These are phyloP conservation scores for Melanargia galathea DNA, from an alignment of 2,888 invertebrate species.

Conservation along the genomic window DNA sequence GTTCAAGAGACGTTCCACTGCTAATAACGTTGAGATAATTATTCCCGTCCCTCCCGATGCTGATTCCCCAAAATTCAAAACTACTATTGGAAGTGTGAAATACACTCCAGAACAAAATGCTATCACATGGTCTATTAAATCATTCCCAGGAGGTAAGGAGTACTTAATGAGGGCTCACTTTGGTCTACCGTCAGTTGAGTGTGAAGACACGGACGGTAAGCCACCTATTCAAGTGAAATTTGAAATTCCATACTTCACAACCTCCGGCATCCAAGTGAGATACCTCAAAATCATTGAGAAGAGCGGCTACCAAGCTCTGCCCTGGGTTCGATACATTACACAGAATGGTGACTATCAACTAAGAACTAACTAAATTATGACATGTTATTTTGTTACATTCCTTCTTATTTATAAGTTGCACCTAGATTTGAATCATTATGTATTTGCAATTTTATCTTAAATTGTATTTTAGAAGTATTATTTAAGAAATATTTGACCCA, in stretches of 20 bases:
- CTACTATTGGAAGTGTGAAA: slow-evolving; percentile 97
- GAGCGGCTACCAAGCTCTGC: slow-evolving; percentile 98
- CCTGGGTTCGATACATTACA: slow-evolving; percentile 99
- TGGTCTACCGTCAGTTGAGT: slow-evolving; percentile 96
- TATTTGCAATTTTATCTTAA: slow-evolving; percentile 60
- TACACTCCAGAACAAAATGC: slow-evolving; percentile 98
- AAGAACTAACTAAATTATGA: slow-evolving; percentile 88
- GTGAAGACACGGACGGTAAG: slow-evolving; percentile 96
- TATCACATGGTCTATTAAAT: slow-evolving; percentile 98
- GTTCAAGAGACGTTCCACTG: slow-evolving; percentile 98
- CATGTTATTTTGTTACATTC: slow-evolving; percentile 48
- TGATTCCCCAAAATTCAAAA: slow-evolving; percentile 99
- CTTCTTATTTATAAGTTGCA: slow-evolving; percentile 53
- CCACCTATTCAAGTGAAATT: slow-evolving; percentile 99
- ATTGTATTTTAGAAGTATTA: slow-evolving; percentile 62
- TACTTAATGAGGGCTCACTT: slow-evolving; percentile 99
- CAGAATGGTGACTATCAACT: slow-evolving; percentile 99
- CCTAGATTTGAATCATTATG: slow-evolving; percentile 45
- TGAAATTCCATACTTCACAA: slow-evolving; percentile 99
- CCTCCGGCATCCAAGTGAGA: slow-evolving; percentile 98
- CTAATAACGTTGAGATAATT: slow-evolving; percentile 99
- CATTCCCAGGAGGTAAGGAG: slow-evolving; percentile 99
- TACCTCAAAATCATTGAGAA: slow-evolving; percentile 99
- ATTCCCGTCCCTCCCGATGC: slow-evolving; percentile 98
- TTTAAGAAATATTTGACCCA: slow-evolving; percentile 47